Evolutionary conservation across 1,140 invertebrate genomes (phyloP).

Genomic region (Eupeodes corollae): DNA sequence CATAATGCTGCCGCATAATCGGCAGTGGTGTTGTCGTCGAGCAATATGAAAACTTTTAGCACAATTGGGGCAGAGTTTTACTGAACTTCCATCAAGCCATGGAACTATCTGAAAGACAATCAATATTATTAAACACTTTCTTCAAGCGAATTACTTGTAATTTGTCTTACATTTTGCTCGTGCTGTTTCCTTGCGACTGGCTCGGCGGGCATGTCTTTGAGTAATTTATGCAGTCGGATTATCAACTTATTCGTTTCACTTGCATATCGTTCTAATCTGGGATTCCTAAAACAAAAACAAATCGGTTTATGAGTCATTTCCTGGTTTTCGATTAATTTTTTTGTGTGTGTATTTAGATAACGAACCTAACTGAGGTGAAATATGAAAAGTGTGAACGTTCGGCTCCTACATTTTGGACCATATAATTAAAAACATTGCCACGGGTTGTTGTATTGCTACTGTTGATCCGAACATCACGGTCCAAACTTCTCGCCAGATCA

Average conservation of each 20-base stretch:
- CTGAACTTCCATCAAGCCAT: conserved; percentile 86
- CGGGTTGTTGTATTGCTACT: conserved; percentile 17
- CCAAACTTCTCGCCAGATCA: conserved; percentile 44
- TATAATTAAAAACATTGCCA: conserved; percentile 40
- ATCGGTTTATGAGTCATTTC: not conserved
- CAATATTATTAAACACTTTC: conserved; percentile 1
- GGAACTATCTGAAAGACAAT: conserved; percentile 57
- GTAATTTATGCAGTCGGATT: conserved; percentile 84
- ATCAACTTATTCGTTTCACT: conserved; percentile 92
- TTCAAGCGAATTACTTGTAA: no score
- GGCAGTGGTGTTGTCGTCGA: conserved; percentile 87
- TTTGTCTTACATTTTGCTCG: conserved; percentile 43
- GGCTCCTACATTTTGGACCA: conserved; percentile 55
- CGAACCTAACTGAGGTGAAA: conserved; percentile 58
- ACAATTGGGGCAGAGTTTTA: conserved; percentile 84
- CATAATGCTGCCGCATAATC: conserved; percentile 90
- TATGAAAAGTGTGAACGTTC: conserved; percentile 58
- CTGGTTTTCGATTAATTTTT: not conserved
- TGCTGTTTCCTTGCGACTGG: conserved; percentile 72
- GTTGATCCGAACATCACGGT: conserved; percentile 19
- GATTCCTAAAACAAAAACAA: conserved; percentile 40
- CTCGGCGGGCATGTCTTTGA: conserved; percentile 71
- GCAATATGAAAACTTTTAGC: conserved; percentile 77
- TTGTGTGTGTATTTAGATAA: not conserved
- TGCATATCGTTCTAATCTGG: conserved; percentile 72